A percentile compares a stretch with the other conserved stretches of the same genome.
Conservation (phyloP, 1,140 invertebrate genomes). For the Tetranychus cinnabarinus region DNA sequence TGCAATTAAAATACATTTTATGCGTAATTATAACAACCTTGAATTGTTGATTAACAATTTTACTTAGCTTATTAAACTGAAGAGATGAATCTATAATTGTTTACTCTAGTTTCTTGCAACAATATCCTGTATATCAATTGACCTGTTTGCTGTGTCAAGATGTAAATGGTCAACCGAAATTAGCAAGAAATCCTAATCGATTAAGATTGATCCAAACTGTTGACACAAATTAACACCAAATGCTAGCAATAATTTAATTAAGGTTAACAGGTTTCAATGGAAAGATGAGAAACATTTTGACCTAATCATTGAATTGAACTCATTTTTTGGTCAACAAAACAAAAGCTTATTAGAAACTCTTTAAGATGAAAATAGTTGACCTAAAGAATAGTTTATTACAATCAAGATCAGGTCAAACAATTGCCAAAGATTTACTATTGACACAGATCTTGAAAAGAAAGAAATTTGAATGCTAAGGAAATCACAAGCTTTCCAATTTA, state of each 20-base stretch:
- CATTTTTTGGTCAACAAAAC: too few relatives aligned
- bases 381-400: too few relatives aligned
- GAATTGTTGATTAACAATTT: background rate
- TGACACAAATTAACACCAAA: background rate
- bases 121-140: too few relatives aligned
- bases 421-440: background rate
- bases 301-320: too few relatives aligned
- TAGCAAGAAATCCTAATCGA: too few relatives aligned
- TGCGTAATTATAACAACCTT: background rate
- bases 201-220: too few relatives aligned
- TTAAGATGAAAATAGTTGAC: too few relatives aligned
- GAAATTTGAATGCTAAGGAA: background rate
- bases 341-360: too few relatives aligned
- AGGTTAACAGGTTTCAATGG: background rate
- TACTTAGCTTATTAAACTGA: background rate
- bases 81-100: background rate
- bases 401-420: too few relatives aligned
- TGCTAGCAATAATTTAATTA: background rate
- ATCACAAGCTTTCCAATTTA: slow-evolving; percentile 1
- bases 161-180: too few relatives aligned
- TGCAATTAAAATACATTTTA: too few relatives aligned
- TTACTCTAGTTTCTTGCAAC: background rate
- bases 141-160: too few relatives aligned
- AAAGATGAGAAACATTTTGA: background rate
- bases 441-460: background rate